phyloP scores from a whole-genome alignment of 2,888 invertebrate genomes.

The Pristionchus entomophagus region DNA sequence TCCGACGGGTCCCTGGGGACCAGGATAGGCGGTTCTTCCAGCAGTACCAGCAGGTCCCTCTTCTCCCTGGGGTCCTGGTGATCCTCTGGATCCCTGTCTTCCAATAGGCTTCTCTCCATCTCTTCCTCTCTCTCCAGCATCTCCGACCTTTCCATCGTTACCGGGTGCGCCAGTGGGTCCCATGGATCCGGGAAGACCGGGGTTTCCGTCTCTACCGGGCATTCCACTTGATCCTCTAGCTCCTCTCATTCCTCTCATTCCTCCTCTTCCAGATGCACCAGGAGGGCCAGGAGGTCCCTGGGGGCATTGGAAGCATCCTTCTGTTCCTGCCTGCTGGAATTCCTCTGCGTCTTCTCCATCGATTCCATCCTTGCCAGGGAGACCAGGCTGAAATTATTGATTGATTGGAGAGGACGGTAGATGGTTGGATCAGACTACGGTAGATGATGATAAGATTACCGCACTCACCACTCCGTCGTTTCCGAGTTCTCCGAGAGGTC shows the following conservation, averaged over 20 bases:
- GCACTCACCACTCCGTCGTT: constrained; percentile 50
- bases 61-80: constrained; percentile 51
- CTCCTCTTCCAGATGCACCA: constrained; percentile 52
- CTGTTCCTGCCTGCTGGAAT: constrained; percentile 26
- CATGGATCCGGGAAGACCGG: constrained; percentile 53
- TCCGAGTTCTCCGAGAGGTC: constrained; percentile 56
- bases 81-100: constrained; percentile 50
- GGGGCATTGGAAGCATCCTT: constrained; percentile 47
- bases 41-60: constrained; percentile 53
- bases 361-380: constrained; percentile 21
- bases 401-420: not conserved
- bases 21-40: constrained; percentile 44
- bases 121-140: constrained; percentile 38
- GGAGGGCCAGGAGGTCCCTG: constrained; percentile 48
- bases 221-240: constrained; percentile 54
- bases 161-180: constrained; percentile 53
- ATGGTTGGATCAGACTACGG: not conserved
- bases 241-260: constrained; percentile 62
- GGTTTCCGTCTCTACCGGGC: constrained; percentile 52
- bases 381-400: constrained; percentile 6
- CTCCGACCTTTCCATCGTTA: constrained; percentile 47
- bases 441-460: not conserved
- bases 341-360: constrained; percentile 38
- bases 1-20: constrained; percentile 44
- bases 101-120: constrained; percentile 51